Evolutionary conservation across 2,113 vertebrate genomes (phyloP), one percentile per base, ranked within the genome.

Genomic region (Calidris pygmaea): DNA sequence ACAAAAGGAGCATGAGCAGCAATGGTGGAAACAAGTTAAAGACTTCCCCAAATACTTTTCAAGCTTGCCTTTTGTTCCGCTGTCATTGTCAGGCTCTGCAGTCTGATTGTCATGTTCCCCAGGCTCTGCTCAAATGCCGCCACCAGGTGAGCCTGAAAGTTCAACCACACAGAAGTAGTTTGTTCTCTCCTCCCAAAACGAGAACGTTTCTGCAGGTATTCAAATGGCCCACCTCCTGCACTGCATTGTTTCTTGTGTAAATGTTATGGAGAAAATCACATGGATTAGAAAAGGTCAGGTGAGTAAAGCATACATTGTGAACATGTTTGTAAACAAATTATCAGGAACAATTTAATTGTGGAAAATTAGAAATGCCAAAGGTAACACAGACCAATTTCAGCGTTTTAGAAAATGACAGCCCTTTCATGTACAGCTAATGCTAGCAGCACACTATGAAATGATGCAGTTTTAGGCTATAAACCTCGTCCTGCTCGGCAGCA

Each of bases 121-220:
- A 99, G 97, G 95, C 99, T 99, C 97, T 99, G 99, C 88, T 99
- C 99, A 94, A 99, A 99, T 0, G 99, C 99, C 68, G 99, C 99
- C 90, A 99, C 99, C 30, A 99, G 98, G 95, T 99, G 99, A 97
- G 99, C 99, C 99, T 99, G 97, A 45, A 93, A 90, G 41, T 19
- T 58, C 74, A 94, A 96, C 27, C 67, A 87, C 2, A 91, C 3
- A 41, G 26, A 50, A 37, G 21, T 2, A 29, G 59, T 63, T 63
- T 23, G 39, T 27, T 65, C 45, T 65, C 56, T 52, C 32, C 13
- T 9, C 32, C 9, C 16, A 20, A 5, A 32, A 22, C 6, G 53
- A 22, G 23, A 39, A 6, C 3, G 12, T 47, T 92, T 39, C 83
- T 68, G 48, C 48, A 83, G 50, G n/a, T 72, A n/a, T 67, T 71